Conservation (phyloP, 2,797 vertebrate species). For the Rallus crepitans region DNA sequence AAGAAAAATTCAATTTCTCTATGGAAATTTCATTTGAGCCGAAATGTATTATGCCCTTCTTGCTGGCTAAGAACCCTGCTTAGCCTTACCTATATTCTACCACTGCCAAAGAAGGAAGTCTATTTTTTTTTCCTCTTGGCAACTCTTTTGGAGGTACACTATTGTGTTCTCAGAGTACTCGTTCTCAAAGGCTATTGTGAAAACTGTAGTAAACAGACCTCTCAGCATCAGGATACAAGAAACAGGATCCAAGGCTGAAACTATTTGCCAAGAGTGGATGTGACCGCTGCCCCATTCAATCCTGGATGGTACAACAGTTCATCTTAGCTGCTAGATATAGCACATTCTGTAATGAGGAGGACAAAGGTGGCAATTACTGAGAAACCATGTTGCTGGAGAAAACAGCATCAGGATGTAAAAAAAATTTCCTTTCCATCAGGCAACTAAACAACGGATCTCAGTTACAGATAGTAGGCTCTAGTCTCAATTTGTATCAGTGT, state of each 20-base stretch:
- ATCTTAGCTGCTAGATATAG: constrained; percentile 39
- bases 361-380: constrained; percentile 48
- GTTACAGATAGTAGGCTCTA: background rate
- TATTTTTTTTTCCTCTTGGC: constrained; percentile 69
- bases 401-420: constrained; percentile 40
- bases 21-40: background rate
- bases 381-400: background rate
- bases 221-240: constrained; percentile 67
- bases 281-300: constrained; percentile 62
- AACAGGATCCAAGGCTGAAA: constrained; percentile 65
- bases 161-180: constrained; percentile 73
- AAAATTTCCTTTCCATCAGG: constrained; percentile 38
- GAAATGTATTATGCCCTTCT: background rate
- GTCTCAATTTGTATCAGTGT: background rate
- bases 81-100: constrained; percentile 69
- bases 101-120: constrained; percentile 68
- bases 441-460: background rate
- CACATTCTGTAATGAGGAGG: constrained; percentile 19
- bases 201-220: constrained; percentile 69
- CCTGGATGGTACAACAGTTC: constrained; percentile 33
- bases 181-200: constrained; percentile 66
- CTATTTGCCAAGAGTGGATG: constrained; percentile 59
- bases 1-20: background rate
- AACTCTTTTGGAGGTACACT: constrained; percentile 63
- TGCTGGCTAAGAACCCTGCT: constrained; percentile 17